These are phyloP conservation scores for Kuschelorhynchus macadamiae DNA, from an alignment of 2,888 invertebrate species.

Conservation along the genomic window DNA sequence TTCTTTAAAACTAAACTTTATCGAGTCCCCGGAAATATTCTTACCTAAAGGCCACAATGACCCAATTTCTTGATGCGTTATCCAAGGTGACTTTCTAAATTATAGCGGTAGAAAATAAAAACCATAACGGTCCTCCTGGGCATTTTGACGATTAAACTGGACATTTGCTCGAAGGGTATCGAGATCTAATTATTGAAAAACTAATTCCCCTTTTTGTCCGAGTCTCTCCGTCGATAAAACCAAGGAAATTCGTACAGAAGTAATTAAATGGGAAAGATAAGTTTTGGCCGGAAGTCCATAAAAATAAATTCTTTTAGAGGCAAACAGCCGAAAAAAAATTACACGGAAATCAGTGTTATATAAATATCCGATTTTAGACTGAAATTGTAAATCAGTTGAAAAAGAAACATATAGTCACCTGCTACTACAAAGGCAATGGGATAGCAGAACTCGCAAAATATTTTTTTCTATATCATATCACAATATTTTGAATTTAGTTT, in stretches of 20 bases:
- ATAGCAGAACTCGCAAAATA: no score
- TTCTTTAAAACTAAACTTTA: no score
- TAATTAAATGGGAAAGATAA: conserved; percentile 40
- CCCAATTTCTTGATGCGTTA: conserved; percentile 10
- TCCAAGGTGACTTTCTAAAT: conserved; percentile 43
- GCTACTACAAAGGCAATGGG: no score
- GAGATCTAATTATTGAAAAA: conserved; percentile 46
- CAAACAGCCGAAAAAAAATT: no score
- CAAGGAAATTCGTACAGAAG: conserved; percentile 36
- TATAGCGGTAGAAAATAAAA: conserved; percentile 44
- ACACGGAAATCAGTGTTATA: not conserved
- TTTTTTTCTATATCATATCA: no score
- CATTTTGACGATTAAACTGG: conserved; percentile 46
- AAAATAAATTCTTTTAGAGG: no score
- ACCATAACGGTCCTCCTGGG: conserved; percentile 36
- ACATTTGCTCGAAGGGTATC: conserved; percentile 39
- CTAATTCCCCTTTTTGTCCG: conserved; percentile 39
- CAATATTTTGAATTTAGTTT: no score
- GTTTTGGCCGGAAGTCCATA: conserved; percentile 8
- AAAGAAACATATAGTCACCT: no score
- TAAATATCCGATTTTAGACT: no score
- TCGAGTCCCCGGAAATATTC: no score
- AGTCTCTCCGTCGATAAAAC: conserved; percentile 31
- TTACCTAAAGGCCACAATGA: no score
- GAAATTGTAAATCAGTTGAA: no score